These are phyloP conservation scores for Eremophila alpestris DNA, from an alignment of 2,797 vertebrate species.

Conservation along the genomic window DNA sequence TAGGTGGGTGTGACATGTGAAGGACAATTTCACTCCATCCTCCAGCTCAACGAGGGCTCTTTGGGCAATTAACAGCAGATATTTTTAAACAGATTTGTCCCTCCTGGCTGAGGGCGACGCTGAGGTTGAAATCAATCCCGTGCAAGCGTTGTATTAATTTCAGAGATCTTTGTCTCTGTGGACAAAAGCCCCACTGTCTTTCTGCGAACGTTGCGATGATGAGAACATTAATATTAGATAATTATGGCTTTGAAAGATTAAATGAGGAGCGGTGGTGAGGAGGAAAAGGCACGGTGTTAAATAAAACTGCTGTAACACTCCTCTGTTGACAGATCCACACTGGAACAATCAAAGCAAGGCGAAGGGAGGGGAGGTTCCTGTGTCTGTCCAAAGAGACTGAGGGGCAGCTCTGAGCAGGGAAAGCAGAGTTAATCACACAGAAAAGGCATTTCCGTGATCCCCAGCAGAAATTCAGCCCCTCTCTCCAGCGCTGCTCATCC, in stretches of 20 bases:
- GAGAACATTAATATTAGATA: conserved; percentile 78
- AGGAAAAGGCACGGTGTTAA: conserved; percentile 38
- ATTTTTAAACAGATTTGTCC: conserved; percentile 76
- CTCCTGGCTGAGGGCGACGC: conserved; percentile 65
- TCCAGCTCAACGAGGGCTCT: conserved; percentile 41
- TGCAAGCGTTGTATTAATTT: conserved; percentile 75
- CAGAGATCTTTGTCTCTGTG: conserved; percentile 73
- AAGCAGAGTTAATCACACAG: background rate
- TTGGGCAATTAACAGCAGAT: conserved; percentile 74
- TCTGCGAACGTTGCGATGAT: conserved; percentile 45
- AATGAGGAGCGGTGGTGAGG: conserved; percentile 34
- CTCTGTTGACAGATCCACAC: conserved; percentile 1
- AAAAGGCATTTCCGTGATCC: background rate
- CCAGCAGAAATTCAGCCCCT: background rate
- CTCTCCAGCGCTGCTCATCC: background rate
- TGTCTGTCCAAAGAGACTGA: background rate
- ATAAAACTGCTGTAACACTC: conserved; percentile 11
- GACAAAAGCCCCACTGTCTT: conserved; percentile 67
- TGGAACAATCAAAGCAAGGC: background rate
- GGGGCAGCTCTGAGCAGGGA: background rate
- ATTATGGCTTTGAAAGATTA: conserved; percentile 70
- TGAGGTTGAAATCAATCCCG: conserved; percentile 75
- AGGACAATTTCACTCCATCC: conserved; percentile 61
- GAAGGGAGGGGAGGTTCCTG: background rate
- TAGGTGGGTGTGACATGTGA: conserved; percentile 21